Base-by-base conservation (phyloP, 2,113 vertebrate genomes). In the Podiceps cristatus region DNA sequence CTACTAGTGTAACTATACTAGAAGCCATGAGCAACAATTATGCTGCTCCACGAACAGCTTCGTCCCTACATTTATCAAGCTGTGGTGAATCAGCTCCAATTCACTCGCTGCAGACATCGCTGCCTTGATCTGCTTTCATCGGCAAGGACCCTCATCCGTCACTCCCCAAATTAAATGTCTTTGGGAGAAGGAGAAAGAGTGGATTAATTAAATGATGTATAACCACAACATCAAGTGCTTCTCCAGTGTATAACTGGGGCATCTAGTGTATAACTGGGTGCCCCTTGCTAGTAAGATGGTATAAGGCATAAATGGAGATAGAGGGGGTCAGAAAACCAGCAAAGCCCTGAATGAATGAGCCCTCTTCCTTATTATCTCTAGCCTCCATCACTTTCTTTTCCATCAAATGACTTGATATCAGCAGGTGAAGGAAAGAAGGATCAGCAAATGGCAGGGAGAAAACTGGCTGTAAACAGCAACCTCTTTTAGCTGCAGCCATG, bases 191-290 rank as follows among this genome's bases (percentile, higher is more conserved):
- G 14, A 87, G 18, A 62, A 92, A 55, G 11, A 1, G 8, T 82
- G 13, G 27, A 62, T 79, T 79, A 42, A 35, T 19, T 86, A 77
- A 86, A 63, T 37, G 0, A 12, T 40, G 9, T 33, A 37, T 18
- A 74, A 35, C 23, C 37, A 42, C n/a, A 78, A 24, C 7, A 22
- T 2, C 1, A 1, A 3, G 6, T 88, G 20, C 25, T 88, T 86
- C 52, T 85, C 1, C 18, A 64, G n/a, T 33, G 27, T 25, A n/a
- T 6, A 62, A 67, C 20, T 0, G 4, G 11, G 42, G 35, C 10
- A 78, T 23, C 45, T n/a, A 50, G 20, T 18, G 27, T 40, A 25
- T 18, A 79, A 37, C 11, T 0, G 0, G 10, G 8, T 58, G 56
- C 40, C 66, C 18, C 35, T 40, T 29, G 13, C 2, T 0, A 52